A percentile compares a stretch with the other conserved stretches of the same genome.
Evolutionary conservation across 2,888 invertebrate species (phyloP).

Genomic region (Iselma pallidipennis): DNA sequence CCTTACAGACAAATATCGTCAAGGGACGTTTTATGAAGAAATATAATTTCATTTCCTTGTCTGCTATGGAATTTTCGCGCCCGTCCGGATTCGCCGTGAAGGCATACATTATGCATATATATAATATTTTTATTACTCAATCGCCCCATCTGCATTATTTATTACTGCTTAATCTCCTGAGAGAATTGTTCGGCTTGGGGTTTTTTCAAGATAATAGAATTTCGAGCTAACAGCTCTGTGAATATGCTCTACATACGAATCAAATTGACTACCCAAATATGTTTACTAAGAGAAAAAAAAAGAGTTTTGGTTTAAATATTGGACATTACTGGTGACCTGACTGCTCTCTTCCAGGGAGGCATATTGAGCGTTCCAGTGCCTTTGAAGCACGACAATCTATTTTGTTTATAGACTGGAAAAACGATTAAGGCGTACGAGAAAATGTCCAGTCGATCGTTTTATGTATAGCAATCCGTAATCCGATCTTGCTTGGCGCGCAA

Average conservation of each 20-base stretch:
- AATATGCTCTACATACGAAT: background rate
- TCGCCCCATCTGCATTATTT: slow-evolving; percentile 38
- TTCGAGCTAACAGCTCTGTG: no score
- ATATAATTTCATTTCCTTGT: slow-evolving; percentile 49
- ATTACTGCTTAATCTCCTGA: slow-evolving; percentile 37
- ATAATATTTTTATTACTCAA: slow-evolving; percentile 44
- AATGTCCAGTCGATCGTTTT: slow-evolving; percentile 24
- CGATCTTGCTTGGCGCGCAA: slow-evolving; percentile 35
- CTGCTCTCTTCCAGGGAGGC: background rate
- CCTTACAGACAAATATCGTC: slow-evolving; percentile 45
- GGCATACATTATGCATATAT: slow-evolving; percentile 46
- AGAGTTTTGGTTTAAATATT: no score
- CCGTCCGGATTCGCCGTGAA: slow-evolving; percentile 37
- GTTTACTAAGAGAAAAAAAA: no score
- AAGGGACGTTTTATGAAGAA: slow-evolving; percentile 48
- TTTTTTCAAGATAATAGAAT: slow-evolving; percentile 27
- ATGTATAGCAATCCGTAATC: slow-evolving; percentile 27
- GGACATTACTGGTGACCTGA: no score
- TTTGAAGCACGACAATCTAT: slow-evolving; percentile 21
- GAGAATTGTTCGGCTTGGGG: slow-evolving; percentile 30
- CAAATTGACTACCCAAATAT: no score
- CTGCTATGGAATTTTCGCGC: slow-evolving; percentile 41
- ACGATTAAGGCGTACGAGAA: slow-evolving; percentile 27
- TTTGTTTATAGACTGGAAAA: slow-evolving; percentile 33
- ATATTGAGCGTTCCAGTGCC: slow-evolving; percentile 12